Percentiles rank a stretch among this genome's conserved stretches.
Conservation (phyloP, 2,113 vertebrate species). For the Tautogolabrus adspersus region DNA sequence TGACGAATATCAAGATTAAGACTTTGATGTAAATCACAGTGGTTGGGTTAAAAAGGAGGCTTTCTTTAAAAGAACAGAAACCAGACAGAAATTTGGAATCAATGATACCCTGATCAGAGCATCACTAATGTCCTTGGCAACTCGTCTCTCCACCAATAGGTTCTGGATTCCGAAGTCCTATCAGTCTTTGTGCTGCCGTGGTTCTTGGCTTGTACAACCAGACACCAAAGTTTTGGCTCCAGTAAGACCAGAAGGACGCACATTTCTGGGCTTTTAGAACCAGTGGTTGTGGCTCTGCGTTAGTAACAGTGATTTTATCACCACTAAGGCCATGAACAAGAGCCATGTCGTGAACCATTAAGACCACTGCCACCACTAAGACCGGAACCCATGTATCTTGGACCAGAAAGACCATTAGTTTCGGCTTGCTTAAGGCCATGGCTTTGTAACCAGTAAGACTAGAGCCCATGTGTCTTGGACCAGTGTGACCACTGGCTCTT, state of each 20-base stretch:
- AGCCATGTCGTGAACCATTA: slow-evolving; percentile 31
- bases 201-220: slow-evolving; percentile 34
- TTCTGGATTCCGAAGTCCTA: slow-evolving; percentile 36
- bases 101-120: slow-evolving; percentile 55
- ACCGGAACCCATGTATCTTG: slow-evolving; percentile 15
- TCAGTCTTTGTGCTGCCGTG: slow-evolving; percentile 70
- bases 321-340: slow-evolving; percentile 24
- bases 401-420: slow-evolving; percentile 21
- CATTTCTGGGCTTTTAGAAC: slow-evolving; percentile 16
- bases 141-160: slow-evolving; percentile 37
- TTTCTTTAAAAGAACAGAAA: not conserved
- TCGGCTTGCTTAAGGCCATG: slow-evolving; percentile 16
- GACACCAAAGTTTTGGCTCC: slow-evolving; percentile 23
- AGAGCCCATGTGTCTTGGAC: not conserved
- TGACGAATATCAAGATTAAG: not conserved
- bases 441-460: slow-evolving; percentile 5
- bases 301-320: not conserved
- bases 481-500: slow-evolving; percentile 1
- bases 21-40: slow-evolving; percentile 4
- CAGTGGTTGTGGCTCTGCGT: slow-evolving; percentile 1
- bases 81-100: slow-evolving; percentile 1
- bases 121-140: slow-evolving; percentile 58
- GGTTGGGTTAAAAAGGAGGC: slow-evolving; percentile 5
- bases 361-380: slow-evolving; percentile 10
- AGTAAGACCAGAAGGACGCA: slow-evolving; percentile 24